Base-by-base conservation (phyloP, 1,140 invertebrate species). In the Solenopsis invicta region DNA sequence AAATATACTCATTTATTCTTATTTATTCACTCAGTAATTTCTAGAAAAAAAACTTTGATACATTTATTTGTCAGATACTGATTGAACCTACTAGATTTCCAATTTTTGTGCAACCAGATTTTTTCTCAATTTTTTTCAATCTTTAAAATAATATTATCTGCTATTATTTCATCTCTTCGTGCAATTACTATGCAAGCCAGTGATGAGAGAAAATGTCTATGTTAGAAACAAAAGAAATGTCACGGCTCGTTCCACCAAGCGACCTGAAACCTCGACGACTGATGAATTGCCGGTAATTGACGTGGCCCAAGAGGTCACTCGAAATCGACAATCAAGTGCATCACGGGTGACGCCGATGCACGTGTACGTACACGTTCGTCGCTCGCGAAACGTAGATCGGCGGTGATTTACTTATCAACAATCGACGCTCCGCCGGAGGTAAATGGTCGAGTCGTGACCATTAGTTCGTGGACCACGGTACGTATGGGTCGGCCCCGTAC, bases 401-500 rank as follows among this genome's bases (percentile, higher is more conserved):
- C 92, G 92, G 93, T 94, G 94, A 95, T 95, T 95, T 95, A 95
- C 94, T 95, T 94, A 95, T 95, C 94, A 93, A 93, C 92, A 94
- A 95, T 95, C 94, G 94, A 93, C 93, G 92, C 94, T 94, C 92
- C 94, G 94, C 94, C 93, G 95, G 95, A 94, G 95, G 94, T 95
- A 95, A 95, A 95, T 95, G 94, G 95, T 93, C 93, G 92, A 95
- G 94, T 95, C 95, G 95, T 95, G 95, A 95, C 94, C 95, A 95
- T 95, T 95, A 95, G 94, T 94, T 92, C 92, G 85, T 91, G 92
- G 89, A 93, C 76, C 89, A 21, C 59, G 66, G 69, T 84, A 75
- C 54, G 67, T 75, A 84, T 18, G 45, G 89, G 84, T 84, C 84
- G 86, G 34, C 75, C 87, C 91, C 88, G 80, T 89, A 86, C 85